Evolutionary conservation across 2,888 invertebrate species (phyloP), one percentile per base, ranked within the genome.

Genomic region (Volucella bombylans): DNA sequence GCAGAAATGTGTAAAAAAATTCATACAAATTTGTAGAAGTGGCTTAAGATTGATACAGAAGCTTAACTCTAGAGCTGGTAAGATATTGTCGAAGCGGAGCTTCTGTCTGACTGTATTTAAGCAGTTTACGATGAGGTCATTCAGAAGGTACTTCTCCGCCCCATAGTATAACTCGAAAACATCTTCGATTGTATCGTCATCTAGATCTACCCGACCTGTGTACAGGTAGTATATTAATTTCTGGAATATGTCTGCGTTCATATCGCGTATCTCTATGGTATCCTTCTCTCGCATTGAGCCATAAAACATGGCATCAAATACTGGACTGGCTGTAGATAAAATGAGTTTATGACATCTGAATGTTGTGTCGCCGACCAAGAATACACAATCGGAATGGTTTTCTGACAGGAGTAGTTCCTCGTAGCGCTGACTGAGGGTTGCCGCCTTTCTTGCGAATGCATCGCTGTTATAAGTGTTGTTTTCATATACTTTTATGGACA

Each of bases 281-380:
- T 89, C 88, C 50, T 87, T 87, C 68, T 90, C 89, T 39, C 89
- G 88, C 77, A 91, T 86, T 4, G 96, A 95, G 0, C 97, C 97
- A 89, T 93, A 96, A 89, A 97, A 96, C 97, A 97, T 97, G 6
- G 96, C 96, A 90, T 97, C 96, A 89, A 97, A 97, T 2, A 97
- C 97, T 0, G 97, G 97, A 88, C 97, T 97, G 0, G 96, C 95
- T 94, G 96, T 95, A 0, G 96, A 96, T 54, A 97, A 91, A 87
- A 97, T 94, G 12, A 97, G 90, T 91, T 96, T 96, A 91, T 97
- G 97, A 1, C 95, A 95, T 82, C 94, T 94, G n/a, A 97, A 91
- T 18, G 94, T 88, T 11, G 87, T 87, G 8, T 88, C 89, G 41
- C 89, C 90, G 47, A 92, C 87, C 45, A 89, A 88, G 83, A 92